Evolutionary conservation across 2,888 invertebrate genomes (phyloP).

Genomic region (Aquatica leii): DNA sequence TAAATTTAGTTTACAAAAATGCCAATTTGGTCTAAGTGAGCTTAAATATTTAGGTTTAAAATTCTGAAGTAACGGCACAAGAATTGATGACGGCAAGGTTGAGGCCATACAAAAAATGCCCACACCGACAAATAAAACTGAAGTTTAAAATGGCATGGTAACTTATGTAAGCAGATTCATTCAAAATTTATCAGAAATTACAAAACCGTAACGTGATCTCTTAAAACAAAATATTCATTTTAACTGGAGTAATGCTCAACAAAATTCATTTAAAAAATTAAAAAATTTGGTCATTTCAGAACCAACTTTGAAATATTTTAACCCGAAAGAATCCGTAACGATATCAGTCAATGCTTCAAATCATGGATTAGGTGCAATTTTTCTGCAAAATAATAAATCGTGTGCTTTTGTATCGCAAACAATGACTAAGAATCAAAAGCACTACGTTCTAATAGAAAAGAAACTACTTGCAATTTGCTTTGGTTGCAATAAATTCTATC

Average conservation of each 20-base stretch:
- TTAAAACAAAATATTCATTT: slow-evolving; percentile 8
- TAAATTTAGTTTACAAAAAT: slow-evolving; percentile 28
- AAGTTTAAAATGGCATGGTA: slow-evolving; percentile 40
- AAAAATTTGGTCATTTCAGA: slow-evolving; percentile 30
- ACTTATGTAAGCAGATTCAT: slow-evolving; percentile 38
- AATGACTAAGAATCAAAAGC: slow-evolving; percentile 42
- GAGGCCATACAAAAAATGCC: no score
- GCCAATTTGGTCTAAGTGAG: slow-evolving; percentile 31
- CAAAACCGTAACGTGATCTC: no score
- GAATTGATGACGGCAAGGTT: no score
- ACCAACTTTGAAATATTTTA: no score
- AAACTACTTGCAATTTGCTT: slow-evolving; percentile 50
- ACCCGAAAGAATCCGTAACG: no score
- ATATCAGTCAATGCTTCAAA: no score
- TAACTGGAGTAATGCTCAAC: slow-evolving; percentile 13
- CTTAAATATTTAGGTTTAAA: no score
- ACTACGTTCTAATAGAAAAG: slow-evolving; percentile 50
- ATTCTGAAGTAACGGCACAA: no score
- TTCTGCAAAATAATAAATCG: slow-evolving; percentile 50
- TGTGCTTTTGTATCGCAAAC: no score
- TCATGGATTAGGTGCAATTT: slow-evolving; percentile 44
- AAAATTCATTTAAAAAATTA: slow-evolving; percentile 11
- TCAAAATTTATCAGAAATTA: no score
- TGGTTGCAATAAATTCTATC: no score
- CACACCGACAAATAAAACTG: slow-evolving; percentile 38